Evolutionary conservation across 2,797 vertebrate genomes (phyloP).

Genomic region (Peromyscus nudipes): DNA sequence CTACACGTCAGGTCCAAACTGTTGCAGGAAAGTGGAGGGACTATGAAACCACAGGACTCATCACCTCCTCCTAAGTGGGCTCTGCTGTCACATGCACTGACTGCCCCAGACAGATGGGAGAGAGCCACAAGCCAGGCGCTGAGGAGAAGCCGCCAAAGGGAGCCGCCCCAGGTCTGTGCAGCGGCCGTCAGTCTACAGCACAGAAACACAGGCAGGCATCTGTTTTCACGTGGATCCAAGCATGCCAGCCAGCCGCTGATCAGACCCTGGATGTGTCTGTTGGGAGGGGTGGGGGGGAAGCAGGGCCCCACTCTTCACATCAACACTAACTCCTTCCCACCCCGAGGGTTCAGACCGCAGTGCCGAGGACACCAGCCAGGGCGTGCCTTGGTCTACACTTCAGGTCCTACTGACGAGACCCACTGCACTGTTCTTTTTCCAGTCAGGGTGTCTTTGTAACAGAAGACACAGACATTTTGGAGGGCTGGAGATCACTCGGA

Average conservation of each 20-base stretch:
- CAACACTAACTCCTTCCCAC: neutral
- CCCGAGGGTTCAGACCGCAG: neutral
- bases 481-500: neutral
- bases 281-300: rapidly evolving
- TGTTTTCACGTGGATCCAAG: neutral
- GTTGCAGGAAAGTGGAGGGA: neutral
- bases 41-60: neutral
- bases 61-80: neutral
- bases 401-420: neutral
- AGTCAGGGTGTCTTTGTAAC: neutral
- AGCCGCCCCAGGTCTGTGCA: neutral
- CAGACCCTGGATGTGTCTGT: neutral
- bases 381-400: neutral
- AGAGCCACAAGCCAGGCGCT: neutral
- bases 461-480: neutral
- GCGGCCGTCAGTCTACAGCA: neutral
- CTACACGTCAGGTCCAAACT: neutral
- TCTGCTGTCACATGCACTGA: neutral
- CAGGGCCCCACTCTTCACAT: too few relatives aligned
- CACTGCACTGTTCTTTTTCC: neutral
- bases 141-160: neutral
- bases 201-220: neutral
- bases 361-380: neutral
- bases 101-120: neutral
- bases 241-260: neutral